Percentiles rank a stretch among this genome's conserved stretches.
Evolutionary conservation across 2,797 vertebrate species (phyloP).

Genomic region (Botia almorhae): DNA sequence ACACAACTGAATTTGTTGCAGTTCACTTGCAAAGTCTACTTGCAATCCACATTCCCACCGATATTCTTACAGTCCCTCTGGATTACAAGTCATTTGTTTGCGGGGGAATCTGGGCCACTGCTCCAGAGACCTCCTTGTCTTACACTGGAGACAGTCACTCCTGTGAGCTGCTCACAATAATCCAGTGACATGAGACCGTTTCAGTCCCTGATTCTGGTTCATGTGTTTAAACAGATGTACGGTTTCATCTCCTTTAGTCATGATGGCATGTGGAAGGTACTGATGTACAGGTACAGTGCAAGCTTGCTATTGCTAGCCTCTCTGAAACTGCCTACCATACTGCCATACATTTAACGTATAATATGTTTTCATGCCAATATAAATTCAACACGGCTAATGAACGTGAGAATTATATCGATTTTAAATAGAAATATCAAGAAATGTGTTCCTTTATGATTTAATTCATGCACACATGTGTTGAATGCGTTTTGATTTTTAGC

Average conservation of each 20-base stretch:
- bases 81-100: slow-evolving; percentile 12
- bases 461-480: slow-evolving; percentile 60
- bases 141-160: slow-evolving; percentile 6
- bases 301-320: too few species aligned
- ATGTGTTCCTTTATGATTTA: slow-evolving; percentile 52
- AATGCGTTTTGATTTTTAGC: too few species aligned
- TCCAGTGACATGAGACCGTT: slow-evolving; percentile 37
- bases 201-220: slow-evolving; percentile 36
- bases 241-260: too few species aligned
- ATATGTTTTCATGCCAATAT: too few species aligned
- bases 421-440: slow-evolving; percentile 56
- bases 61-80: slow-evolving; percentile 15
- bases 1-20: background rate
- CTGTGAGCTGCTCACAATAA: slow-evolving; percentile 17
- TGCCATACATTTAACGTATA: too few species aligned
- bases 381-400: too few species aligned
- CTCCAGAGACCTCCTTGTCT: slow-evolving; percentile 1
- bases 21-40: slow-evolving; percentile 1
- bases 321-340: too few species aligned
- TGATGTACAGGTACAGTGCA: too few species aligned
- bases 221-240: too few species aligned
- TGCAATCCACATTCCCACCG: slow-evolving; percentile 9
- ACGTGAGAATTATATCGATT: too few species aligned
- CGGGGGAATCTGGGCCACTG: slow-evolving; percentile 25
- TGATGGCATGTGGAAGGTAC: too few species aligned